A percentile compares a stretch with the other conserved stretches of the same genome.
Conservation (phyloP, 2,797 vertebrate species). For the Semaprochilodus insignis region DNA sequence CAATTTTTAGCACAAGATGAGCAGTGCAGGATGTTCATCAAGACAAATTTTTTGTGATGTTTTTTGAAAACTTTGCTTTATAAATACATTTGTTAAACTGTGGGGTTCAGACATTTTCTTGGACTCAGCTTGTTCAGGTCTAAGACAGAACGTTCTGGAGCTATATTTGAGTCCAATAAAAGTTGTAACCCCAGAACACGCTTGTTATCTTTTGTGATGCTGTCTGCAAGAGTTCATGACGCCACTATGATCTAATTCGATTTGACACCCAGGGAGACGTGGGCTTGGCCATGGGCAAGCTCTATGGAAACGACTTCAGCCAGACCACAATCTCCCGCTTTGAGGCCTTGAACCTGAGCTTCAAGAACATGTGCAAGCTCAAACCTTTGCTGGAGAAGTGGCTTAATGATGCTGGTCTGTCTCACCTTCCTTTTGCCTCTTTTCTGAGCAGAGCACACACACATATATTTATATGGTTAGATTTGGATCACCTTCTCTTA, state of each 20-base stretch:
- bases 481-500: background rate
- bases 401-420: constrained; percentile 87
- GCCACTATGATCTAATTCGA: background rate
- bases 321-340: constrained; percentile 93
- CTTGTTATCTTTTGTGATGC: background rate
- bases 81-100: too few species aligned
- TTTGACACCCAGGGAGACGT: constrained; percentile 82
- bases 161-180: too few species aligned
- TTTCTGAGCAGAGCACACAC: background rate
- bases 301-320: constrained; percentile 92
- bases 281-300: constrained; percentile 90
- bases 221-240: background rate
- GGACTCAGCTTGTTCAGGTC: too few species aligned
- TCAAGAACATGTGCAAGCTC: constrained; percentile 95
- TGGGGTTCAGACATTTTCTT: too few species aligned
- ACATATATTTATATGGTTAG: background rate
- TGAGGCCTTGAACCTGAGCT: constrained; percentile 93
- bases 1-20: too few species aligned
- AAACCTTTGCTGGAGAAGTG: constrained; percentile 92
- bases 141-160: too few species aligned
- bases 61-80: too few species aligned
- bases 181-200: background rate
- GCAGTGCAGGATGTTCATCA: too few species aligned
- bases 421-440: background rate
- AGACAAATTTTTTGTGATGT: too few species aligned